Base-by-base conservation (phyloP, 92 coral and sea anemone species). In the Palythoa caribaeorum region DNA sequence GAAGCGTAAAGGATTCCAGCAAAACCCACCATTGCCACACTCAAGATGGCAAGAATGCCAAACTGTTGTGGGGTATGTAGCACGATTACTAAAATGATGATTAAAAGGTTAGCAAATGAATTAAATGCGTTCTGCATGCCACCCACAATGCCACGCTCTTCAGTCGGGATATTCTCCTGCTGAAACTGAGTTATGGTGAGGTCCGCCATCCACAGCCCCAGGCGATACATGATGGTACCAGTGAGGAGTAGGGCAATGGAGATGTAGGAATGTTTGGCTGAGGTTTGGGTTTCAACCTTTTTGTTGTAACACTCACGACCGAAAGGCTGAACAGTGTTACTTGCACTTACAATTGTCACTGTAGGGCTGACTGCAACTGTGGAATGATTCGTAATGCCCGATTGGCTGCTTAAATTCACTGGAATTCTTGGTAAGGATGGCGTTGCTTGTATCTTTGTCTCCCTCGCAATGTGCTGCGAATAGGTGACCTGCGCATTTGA, bases 161-260 rank as follows among this genome's bases (percentile, higher is more conserved):
- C 93, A 59, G 93, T 96, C 1, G 97, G 88, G 28, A 97, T 91
- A 35, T 87, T 91, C 63, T 97, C 99, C 80, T 97, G 99, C 50
- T 91, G 93, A 16, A 97, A 92, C 87, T 97, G 99, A 2, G 97
- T 89, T 63, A 95, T 92, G 69, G 94, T 85, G 52, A 97, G 85
- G 78, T 97, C 99, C 6, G 98, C 90, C 92, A 94, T 70, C 99
- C 99, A 97, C 75, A 97, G 91, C 2, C 99, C 99, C 28, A 94
- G 87, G 48, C 99, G 96, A 13, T 98, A 97, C 54, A 93, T 59
- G 47, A 93, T 94, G 44, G 95, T 94, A 15, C 99, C 99, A 15
- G 94, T 93, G 74, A 97, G 81, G 14, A 97, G 92, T 35, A 97
- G 81, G 47, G 93, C 90, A n/a, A 97, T 86, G 28, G 99, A 97